Conservation (phyloP, 2,888 invertebrate species). For the Drosophila pseudotakahashii region DNA sequence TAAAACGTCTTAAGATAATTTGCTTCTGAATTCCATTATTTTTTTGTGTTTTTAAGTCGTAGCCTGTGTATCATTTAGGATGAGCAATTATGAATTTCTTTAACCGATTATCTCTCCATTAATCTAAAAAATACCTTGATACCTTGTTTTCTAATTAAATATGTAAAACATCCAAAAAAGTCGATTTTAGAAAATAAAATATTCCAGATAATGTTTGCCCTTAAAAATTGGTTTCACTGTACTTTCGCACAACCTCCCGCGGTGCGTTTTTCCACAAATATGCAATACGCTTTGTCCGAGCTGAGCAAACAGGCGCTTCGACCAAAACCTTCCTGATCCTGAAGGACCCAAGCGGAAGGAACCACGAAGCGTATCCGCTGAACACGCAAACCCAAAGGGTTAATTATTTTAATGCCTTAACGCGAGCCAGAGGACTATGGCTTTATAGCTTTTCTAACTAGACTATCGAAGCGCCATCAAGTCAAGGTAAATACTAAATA, state of each 20-base stretch:
- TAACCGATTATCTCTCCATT: too few relatives aligned
- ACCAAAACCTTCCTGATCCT: not conserved
- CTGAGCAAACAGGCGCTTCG: conserved; percentile 64
- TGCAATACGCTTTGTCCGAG: conserved; percentile 69
- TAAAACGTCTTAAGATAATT: too few relatives aligned
- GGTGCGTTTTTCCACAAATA: conserved; percentile 54
- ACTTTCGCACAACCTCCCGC: conserved; percentile 15
- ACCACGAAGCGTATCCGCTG: conserved; percentile 68
- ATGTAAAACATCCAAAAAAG: too few relatives aligned
- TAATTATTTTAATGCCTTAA: conserved; percentile 78
- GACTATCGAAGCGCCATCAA: conserved; percentile 34
- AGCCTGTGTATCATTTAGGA: too few relatives aligned
- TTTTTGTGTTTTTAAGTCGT: too few relatives aligned
- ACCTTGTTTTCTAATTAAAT: too few relatives aligned
- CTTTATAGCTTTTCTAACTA: conserved; percentile 16
- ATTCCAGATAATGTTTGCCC: too few relatives aligned
- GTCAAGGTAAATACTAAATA: not conserved
- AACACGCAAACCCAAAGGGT: conserved; percentile 76
- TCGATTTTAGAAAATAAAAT: too few relatives aligned
- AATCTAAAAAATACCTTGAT: too few relatives aligned
- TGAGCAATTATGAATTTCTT: too few relatives aligned
- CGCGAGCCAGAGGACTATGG: not conserved
- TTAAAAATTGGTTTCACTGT: conserved; percentile 20
- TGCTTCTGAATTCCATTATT: too few relatives aligned
- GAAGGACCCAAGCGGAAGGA: conserved; percentile 7